A percentile compares a stretch with the other conserved stretches of the same genome.
Conservation (phyloP, 2,113 vertebrate species). For the Rhea americana region DNA sequence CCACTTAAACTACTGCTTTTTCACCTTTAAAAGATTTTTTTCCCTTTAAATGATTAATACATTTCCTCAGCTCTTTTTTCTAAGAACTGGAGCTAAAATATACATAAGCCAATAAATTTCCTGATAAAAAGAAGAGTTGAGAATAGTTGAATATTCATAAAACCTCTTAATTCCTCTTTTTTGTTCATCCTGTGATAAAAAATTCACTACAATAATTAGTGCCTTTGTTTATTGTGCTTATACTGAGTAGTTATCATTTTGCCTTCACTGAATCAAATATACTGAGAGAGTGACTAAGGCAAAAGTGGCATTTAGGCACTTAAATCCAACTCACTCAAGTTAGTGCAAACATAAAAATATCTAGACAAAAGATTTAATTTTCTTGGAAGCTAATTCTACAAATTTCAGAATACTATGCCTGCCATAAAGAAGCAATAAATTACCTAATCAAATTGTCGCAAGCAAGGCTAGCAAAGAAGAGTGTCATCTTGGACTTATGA, state of each 20-base stretch:
- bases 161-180: background rate
- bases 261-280: background rate
- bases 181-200: background rate
- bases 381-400: background rate
- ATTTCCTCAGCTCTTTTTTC: background rate
- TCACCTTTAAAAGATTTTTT: background rate
- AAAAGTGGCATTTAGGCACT: background rate
- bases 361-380: background rate
- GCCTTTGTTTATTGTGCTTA: background rate
- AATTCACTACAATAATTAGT: background rate
- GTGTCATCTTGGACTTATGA: background rate
- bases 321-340: background rate
- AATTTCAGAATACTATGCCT: background rate
- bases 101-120: accelerated
- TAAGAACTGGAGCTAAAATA: background rate
- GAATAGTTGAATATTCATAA: background rate
- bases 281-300: background rate
- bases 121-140: background rate
- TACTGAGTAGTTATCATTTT: background rate
- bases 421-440: background rate
- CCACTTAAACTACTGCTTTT: background rate
- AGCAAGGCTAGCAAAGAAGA: background rate
- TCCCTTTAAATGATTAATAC: background rate
- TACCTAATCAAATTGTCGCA: background rate
- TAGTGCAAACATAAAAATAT: background rate